Evolutionary conservation across 2,797 vertebrate species (phyloP).

Genomic region (Arrhamphus sclerolepis): DNA sequence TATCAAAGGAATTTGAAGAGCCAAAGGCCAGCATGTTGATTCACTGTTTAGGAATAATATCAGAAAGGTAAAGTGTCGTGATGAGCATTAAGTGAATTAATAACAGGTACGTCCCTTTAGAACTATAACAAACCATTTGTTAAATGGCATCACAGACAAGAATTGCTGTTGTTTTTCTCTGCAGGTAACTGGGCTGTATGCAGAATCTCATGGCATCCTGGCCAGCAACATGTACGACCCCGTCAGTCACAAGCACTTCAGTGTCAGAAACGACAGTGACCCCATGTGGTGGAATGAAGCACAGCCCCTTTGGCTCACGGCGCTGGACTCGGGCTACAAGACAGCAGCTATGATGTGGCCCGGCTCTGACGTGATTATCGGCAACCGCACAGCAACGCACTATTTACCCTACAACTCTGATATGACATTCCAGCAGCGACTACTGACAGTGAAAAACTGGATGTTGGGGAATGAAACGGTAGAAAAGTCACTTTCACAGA

Average conservation of each 20-base stretch:
- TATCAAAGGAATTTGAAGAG: no score
- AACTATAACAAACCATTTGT: no score
- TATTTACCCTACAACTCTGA: conserved; percentile 81
- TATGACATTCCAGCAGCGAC: conserved; percentile 83
- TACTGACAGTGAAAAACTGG: conserved; percentile 82
- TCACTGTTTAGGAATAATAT: no score
- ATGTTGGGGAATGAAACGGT: conserved; percentile 78
- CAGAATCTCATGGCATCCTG: conserved; percentile 94
- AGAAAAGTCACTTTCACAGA: conserved; percentile 22
- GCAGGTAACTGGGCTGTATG: conserved; percentile 89
- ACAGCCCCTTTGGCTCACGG: conserved; percentile 91
- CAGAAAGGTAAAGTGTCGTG: no score
- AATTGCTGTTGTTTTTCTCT: not conserved
- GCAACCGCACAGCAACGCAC: conserved; percentile 78
- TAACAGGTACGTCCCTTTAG: no score
- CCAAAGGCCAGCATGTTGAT: no score
- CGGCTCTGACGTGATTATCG: conserved; percentile 85
- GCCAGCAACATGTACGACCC: conserved; percentile 91
- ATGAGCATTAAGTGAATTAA: no score
- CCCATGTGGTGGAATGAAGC: conserved; percentile 93
- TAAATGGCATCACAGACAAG: not conserved
- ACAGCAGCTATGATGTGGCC: conserved; percentile 96
- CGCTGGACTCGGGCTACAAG: conserved; percentile 82
- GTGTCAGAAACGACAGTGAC: conserved; percentile 69
- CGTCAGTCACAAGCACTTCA: conserved; percentile 79